phyloP scores from a whole-genome alignment of 2,113 vertebrate species.

The Peromyscus maniculatus region DNA sequence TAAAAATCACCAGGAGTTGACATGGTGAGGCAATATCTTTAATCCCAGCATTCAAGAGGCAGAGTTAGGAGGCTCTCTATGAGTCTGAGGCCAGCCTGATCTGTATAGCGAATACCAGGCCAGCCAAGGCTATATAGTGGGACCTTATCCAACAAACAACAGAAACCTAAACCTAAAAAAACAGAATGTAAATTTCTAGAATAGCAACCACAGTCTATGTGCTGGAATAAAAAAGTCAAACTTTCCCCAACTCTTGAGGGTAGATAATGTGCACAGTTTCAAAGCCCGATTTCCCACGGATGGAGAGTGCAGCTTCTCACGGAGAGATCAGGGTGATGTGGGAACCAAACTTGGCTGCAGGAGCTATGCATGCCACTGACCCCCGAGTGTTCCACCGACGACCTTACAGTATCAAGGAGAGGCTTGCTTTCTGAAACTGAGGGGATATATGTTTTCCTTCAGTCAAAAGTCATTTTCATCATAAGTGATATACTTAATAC shows the following conservation, averaged over 20 bases:
- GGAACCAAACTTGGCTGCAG: background rate
- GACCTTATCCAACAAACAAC: background rate
- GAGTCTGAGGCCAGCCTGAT: background rate
- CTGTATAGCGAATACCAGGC: background rate
- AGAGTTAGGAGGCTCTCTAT: background rate
- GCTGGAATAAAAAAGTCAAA: background rate
- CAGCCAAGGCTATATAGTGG: background rate
- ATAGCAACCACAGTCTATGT: background rate
- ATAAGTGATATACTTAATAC: conserved; percentile 39
- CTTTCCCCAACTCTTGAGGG: background rate
- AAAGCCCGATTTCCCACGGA: background rate
- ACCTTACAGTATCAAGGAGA: background rate
- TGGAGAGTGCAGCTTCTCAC: background rate
- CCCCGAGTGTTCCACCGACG: background rate
- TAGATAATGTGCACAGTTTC: background rate
- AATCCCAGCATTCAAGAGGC: background rate
- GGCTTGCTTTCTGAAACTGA: background rate
- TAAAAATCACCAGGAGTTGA: background rate
- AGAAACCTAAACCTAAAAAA: background rate
- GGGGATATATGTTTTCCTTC: conserved; percentile 13
- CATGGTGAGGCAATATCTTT: background rate
- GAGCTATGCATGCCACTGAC: background rate
- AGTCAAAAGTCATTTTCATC: conserved; percentile 57
- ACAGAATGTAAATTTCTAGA: background rate
- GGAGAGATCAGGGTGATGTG: background rate